Evolutionary conservation across 2,113 vertebrate species (phyloP).

Genomic region (Caretta caretta): DNA sequence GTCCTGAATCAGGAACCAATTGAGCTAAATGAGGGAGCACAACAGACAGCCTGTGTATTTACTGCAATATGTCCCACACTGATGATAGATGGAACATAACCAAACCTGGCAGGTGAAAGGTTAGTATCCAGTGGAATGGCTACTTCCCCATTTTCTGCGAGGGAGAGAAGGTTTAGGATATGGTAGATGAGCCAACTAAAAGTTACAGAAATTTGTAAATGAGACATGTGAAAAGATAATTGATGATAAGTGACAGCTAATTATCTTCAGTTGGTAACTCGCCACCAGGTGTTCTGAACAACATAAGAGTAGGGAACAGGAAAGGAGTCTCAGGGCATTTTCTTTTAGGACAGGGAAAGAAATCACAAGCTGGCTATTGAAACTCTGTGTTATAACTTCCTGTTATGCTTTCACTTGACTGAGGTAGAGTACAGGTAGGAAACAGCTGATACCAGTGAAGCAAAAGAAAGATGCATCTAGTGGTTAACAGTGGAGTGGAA

Average conservation of each 20-base stretch:
- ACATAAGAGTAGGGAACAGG: constrained; percentile 7
- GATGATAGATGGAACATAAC: not conserved
- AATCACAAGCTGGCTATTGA: not conserved
- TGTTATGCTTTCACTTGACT: not conserved
- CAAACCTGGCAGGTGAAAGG: constrained; percentile 11
- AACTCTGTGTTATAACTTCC: not conserved
- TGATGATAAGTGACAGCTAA: constrained; percentile 58
- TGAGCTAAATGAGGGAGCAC: not conserved
- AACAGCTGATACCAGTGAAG: not conserved
- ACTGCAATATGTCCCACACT: not conserved
- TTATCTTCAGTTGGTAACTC: constrained; percentile 28
- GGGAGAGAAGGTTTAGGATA: constrained; percentile 33
- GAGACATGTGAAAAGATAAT: constrained; percentile 46
- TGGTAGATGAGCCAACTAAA: constrained; percentile 29
- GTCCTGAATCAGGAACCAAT: not conserved
- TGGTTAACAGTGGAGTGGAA: not conserved
- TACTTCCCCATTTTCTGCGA: not conserved
- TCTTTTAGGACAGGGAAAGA: not conserved
- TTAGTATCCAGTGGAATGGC: not conserved
- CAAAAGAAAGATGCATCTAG: not conserved
- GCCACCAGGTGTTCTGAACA: constrained; percentile 32
- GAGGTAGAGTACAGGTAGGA: not conserved
- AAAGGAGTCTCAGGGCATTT: not conserved
- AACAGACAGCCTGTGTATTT: not conserved
- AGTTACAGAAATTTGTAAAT: constrained; percentile 37